These are phyloP conservation scores for Trypoxylus dichotomus DNA, from an alignment of 1,140 invertebrate species.

Conservation along the genomic window DNA sequence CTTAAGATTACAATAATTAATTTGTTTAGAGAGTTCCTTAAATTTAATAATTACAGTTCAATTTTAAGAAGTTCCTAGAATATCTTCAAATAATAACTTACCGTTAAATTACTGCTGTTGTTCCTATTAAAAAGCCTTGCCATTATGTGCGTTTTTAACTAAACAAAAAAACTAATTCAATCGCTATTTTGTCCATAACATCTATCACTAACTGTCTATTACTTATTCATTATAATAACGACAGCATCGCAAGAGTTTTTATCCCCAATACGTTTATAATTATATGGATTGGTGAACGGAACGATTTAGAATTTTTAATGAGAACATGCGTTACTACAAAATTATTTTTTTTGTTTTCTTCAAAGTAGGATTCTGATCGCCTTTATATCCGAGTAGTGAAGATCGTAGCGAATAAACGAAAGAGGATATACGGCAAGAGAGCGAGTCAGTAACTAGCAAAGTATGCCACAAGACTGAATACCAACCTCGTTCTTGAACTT, in stretches of 20 bases:
- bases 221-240: background rate
- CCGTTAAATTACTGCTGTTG: conserved; percentile 10
- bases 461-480: conserved; percentile 31
- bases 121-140: conserved; percentile 21
- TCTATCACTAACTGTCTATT: background rate
- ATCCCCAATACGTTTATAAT: background rate
- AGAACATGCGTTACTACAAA: conserved; percentile 14
- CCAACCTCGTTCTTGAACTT: conserved; percentile 33
- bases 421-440: background rate
- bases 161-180: background rate
- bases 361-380: background rate
- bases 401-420: background rate
- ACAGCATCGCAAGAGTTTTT: background rate
- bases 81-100: conserved; percentile 22
- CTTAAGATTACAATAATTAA: background rate
- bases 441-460: conserved; percentile 1
- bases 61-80: too few relatives aligned
- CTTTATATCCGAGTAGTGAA: background rate
- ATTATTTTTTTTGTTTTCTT: background rate
- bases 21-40: too few relatives aligned
- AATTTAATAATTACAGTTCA: too few relatives aligned
- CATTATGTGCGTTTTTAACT: conserved; percentile 8
- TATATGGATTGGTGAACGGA: background rate
- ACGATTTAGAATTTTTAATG: conserved; percentile 7
- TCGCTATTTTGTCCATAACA: conserved; percentile 5